Conservation (phyloP, 2,113 vertebrate species). For the Ia io region DNA sequence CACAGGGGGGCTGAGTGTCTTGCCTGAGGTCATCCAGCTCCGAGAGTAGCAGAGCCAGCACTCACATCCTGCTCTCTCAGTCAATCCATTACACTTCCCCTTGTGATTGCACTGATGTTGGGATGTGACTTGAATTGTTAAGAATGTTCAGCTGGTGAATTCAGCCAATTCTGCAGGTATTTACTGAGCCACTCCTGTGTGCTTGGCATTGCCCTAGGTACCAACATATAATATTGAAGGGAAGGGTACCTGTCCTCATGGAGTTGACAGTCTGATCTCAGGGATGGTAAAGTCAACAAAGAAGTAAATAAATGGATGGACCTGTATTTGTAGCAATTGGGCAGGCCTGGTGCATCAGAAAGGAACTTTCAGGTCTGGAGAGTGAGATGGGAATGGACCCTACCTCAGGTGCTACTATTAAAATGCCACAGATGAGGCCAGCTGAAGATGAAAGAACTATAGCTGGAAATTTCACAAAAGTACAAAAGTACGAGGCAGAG, state of each 20-base stretch:
- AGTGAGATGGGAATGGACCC: neutral
- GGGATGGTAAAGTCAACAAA: neutral
- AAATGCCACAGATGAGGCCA: neutral
- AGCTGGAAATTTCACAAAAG: constrained; percentile 14
- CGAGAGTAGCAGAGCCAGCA: neutral
- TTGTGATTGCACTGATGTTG: neutral
- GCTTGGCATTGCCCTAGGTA: neutral
- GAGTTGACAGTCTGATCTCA: neutral
- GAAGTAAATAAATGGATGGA: neutral
- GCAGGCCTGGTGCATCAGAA: neutral
- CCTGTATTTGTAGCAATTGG: neutral
- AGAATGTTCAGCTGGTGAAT: neutral
- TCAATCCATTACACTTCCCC: neutral
- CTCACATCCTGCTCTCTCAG: neutral
- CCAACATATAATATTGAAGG: neutral
- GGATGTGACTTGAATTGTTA: neutral
- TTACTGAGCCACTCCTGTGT: neutral
- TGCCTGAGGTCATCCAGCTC: neutral
- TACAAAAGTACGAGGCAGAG: constrained; percentile 6
- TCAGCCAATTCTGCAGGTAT: neutral
- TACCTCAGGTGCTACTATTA: neutral
- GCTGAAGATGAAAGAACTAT: constrained; percentile 4
- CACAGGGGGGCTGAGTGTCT: neutral
- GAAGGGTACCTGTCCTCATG: neutral
- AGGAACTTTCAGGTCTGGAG: neutral